Evolutionary conservation across 1,140 invertebrate species (phyloP).

Genomic region (Bombus cullumanus): DNA sequence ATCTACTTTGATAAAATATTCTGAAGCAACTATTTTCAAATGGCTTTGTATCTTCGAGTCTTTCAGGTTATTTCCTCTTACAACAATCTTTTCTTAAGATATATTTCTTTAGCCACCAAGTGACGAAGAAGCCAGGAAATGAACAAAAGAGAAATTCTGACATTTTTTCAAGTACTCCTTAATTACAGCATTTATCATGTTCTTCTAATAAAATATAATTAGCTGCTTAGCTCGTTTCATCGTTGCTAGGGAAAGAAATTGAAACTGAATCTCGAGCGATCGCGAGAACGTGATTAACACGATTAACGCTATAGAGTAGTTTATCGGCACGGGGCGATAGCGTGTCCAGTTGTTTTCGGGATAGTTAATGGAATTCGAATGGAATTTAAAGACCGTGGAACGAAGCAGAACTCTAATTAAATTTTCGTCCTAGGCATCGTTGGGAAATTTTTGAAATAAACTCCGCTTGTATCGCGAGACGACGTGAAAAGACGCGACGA

Average conservation of each 20-base stretch:
- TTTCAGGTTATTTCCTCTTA: too few relatives aligned
- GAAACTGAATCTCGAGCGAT: neutral
- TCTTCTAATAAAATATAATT: neutral
- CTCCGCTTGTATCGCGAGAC: neutral
- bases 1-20: neutral
- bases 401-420: conserved; percentile 7
- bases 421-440: neutral
- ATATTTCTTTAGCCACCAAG: too few relatives aligned
- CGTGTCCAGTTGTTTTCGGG: neutral
- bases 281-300: neutral
- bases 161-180: neutral
- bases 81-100: too few relatives aligned
- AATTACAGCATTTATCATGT: neutral
- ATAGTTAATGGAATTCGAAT: conserved; percentile 11
- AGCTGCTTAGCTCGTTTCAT: neutral
- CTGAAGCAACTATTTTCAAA: too few relatives aligned
- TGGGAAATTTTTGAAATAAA: neutral
- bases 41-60: too few relatives aligned
- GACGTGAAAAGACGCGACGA: neutral
- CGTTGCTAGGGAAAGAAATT: neutral
- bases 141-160: neutral
- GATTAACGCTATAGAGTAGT: neutral
- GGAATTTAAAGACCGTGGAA: neutral
- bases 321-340: neutral
- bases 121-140: too few relatives aligned